A percentile compares a stretch with the other conserved stretches of the same genome.
Evolutionary conservation across 2,888 invertebrate genomes (phyloP).

Genomic region (Nysson spinosus): DNA sequence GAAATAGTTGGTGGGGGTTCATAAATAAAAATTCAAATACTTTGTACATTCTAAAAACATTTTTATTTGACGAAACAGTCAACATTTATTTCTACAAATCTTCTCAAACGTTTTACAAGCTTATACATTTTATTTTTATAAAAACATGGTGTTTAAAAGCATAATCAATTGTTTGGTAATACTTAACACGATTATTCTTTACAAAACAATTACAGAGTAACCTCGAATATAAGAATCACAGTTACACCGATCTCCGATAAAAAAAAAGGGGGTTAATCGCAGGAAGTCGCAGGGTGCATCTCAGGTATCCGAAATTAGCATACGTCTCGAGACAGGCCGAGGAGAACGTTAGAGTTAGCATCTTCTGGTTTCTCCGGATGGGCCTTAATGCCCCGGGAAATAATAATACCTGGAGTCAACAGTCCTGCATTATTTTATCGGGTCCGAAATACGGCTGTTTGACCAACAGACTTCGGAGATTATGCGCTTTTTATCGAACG

Average conservation of each 20-base stretch:
- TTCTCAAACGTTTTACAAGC: too few species aligned
- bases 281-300: background rate
- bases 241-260: background rate
- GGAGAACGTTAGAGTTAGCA: background rate
- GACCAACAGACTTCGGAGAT: conserved; percentile 28
- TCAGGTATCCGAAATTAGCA: conserved; percentile 44
- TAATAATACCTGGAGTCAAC: conserved; percentile 21
- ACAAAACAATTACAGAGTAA: too few species aligned
- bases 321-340: conserved; percentile 4
- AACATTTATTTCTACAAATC: too few species aligned
- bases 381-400: conserved; percentile 4
- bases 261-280: conserved; percentile 4
- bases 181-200: too few species aligned
- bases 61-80: too few species aligned
- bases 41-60: too few species aligned
- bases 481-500: conserved; percentile 5
- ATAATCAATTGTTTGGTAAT: too few species aligned
- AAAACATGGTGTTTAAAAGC: too few species aligned
- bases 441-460: conserved; percentile 23
- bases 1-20: too few species aligned
- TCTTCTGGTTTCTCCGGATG: conserved; percentile 1
- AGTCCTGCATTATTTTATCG: conserved; percentile 20
- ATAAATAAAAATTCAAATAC: too few species aligned
- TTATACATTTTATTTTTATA: too few species aligned
- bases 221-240: background rate